phyloP scores from a whole-genome alignment of 2,113 vertebrate genomes.

The Colistium nudipinnis region DNA sequence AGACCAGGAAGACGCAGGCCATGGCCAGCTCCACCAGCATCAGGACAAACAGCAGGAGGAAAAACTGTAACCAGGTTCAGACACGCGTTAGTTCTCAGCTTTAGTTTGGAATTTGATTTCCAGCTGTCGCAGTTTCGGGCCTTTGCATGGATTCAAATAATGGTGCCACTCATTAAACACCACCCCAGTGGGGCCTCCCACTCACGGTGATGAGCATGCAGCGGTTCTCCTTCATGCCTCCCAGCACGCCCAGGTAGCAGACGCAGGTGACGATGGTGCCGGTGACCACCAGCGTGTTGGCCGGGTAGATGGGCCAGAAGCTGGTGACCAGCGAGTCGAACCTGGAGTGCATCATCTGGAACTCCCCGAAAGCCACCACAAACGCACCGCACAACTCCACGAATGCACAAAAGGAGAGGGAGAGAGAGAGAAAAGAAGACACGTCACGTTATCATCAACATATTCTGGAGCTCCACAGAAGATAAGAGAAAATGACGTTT shows the following conservation, averaged over 20 bases:
- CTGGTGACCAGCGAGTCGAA: slow-evolving; percentile 71
- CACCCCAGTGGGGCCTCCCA: no score
- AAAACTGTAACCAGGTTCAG: slow-evolving; percentile 75
- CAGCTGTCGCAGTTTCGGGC: no score
- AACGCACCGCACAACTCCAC: slow-evolving; percentile 82
- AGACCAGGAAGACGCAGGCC: slow-evolving; percentile 82
- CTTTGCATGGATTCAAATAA: no score
- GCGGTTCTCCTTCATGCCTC: slow-evolving; percentile 84
- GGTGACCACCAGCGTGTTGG: slow-evolving; percentile 81
- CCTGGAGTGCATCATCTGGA: slow-evolving; percentile 75
- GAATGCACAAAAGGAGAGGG: slow-evolving; percentile 7
- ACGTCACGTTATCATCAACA: neutral
- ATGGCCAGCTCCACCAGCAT: slow-evolving; percentile 83
- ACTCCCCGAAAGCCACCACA: slow-evolving; percentile 69
- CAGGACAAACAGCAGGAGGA: slow-evolving; percentile 81
- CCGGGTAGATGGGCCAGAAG: slow-evolving; percentile 79
- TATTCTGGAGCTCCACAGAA: neutral
- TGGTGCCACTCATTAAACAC: no score
- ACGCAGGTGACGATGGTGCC: slow-evolving; percentile 84
- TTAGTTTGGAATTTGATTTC: neutral
- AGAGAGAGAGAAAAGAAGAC: no score
- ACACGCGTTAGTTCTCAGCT: neutral
- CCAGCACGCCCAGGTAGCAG: slow-evolving; percentile 84
- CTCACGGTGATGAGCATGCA: slow-evolving; percentile 85
- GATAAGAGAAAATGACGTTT: no score